phyloP scores from a whole-genome alignment of 2,113 vertebrate species.

The cat (Felis catus) region DNA sequence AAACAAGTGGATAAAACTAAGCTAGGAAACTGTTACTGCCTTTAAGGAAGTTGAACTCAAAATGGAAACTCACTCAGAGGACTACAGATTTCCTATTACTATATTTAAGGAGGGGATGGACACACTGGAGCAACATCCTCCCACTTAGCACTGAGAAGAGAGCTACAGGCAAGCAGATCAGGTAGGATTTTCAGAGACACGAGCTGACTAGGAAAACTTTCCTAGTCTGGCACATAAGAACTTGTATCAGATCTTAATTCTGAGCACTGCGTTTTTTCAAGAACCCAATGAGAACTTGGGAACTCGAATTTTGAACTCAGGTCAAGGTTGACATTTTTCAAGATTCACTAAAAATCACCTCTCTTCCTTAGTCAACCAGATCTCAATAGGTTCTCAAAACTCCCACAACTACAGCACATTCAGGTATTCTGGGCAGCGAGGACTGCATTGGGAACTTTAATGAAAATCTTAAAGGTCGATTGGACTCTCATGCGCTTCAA shows the following conservation, averaged over 20 bases:
- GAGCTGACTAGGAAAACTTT: not conserved
- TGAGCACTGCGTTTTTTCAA: not conserved
- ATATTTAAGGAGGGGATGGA: not conserved
- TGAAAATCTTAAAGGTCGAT: conserved; percentile 55
- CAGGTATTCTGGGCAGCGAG: conserved; percentile 64
- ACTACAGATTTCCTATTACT: not conserved
- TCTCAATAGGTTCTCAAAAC: conserved; percentile 43
- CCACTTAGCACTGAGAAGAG: not conserved
- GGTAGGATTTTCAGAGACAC: not conserved
- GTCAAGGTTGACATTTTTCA: not conserved
- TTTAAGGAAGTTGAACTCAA: not conserved
- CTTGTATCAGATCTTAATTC: not conserved
- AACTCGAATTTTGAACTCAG: not conserved
- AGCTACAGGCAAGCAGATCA: not conserved
- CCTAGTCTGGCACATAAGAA: not conserved
- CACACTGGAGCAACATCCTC: not conserved
- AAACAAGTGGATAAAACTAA: not conserved
- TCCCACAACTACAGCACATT: conserved; percentile 57
- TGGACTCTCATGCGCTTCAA: conserved; percentile 61
- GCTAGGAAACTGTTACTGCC: not conserved
- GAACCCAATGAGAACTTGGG: not conserved
- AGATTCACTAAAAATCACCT: not conserved
- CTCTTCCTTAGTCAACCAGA: not conserved
- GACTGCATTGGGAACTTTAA: conserved; percentile 51
- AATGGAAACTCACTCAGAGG: not conserved